These are phyloP conservation scores for Ophioninae sp. DNA, from an alignment of 2,888 invertebrate species.

Conservation along the genomic window DNA sequence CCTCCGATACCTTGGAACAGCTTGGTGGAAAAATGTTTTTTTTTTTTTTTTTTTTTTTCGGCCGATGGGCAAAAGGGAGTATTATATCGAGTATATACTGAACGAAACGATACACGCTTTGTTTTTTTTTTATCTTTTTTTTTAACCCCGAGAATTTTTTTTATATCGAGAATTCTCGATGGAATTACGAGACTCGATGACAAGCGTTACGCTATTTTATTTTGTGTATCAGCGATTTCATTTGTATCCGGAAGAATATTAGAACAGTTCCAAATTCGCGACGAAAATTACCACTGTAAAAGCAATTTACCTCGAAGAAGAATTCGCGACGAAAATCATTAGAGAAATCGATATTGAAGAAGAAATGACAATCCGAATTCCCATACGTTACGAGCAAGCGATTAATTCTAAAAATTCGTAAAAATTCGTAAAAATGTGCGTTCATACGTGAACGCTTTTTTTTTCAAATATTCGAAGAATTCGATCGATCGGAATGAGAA, in stretches of 20 bases:
- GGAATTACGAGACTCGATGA: constrained; percentile 19
- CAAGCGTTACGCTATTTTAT: background rate
- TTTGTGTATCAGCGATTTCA: background rate
- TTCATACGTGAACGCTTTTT: too few species aligned
- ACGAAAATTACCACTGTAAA: background rate
- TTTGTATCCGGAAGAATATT: background rate
- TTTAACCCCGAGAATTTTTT: constrained; percentile 10
- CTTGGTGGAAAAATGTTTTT: constrained; percentile 17
- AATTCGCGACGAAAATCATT: background rate
- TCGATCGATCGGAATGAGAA: too few species aligned
- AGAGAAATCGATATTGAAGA: background rate
- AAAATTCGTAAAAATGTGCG: too few species aligned
- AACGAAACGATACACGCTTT: constrained; percentile 14
- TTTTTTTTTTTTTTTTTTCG: too few species aligned
- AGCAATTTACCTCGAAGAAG: background rate
- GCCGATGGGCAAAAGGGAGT: constrained; percentile 56
- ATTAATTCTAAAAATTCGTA: too few species aligned
- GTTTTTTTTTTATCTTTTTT: constrained; percentile 29
- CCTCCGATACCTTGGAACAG: constrained; percentile 7
- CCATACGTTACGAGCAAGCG: too few species aligned
- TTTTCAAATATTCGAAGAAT: too few species aligned
- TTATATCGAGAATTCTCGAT: constrained; percentile 20
- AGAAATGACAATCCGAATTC: too few species aligned
- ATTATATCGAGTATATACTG: constrained; percentile 35
- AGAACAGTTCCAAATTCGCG: background rate